Evolutionary conservation across 2,888 invertebrate species (phyloP).

Genomic region (Atrina japonica): DNA sequence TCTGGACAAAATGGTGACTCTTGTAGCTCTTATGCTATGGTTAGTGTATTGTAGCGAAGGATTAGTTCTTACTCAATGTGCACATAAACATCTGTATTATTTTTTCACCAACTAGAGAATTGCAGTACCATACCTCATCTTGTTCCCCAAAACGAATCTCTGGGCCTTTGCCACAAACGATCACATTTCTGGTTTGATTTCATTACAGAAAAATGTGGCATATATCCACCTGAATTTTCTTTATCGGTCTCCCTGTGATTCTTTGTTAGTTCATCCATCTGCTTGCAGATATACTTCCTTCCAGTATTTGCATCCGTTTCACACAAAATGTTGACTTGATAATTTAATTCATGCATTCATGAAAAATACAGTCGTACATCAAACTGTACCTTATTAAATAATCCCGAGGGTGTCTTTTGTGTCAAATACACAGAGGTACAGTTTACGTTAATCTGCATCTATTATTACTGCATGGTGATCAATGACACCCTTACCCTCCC

Average conservation of each 20-base stretch:
- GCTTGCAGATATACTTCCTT: conserved; percentile 1
- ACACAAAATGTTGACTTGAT: conserved; percentile 3
- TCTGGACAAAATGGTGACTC: conserved; percentile 5
- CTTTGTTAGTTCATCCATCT: conserved; percentile 10
- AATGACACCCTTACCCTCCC: conserved; percentile 29
- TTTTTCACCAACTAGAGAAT: conserved; percentile 1
- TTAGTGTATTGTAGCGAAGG: conserved; percentile 18
- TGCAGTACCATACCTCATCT: conserved; percentile 3
- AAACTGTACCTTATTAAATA: conserved; percentile 45
- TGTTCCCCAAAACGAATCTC: background rate
- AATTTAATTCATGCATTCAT: conserved; percentile 10
- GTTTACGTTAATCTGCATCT: conserved; percentile 19
- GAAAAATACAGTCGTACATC: conserved; percentile 44
- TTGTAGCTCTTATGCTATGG: conserved; percentile 6
- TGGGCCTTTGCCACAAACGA: no score
- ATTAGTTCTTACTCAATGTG: background rate
- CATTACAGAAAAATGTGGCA: conserved; percentile 11
- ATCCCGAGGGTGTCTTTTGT: conserved; percentile 30
- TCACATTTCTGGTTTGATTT: conserved; percentile 9
- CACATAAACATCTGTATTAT: conserved; percentile 8
- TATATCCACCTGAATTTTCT: background rate
- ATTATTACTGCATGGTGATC: conserved; percentile 32
- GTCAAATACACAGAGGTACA: conserved; percentile 23
- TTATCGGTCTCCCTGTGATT: conserved; percentile 17
- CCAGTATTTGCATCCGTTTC: background rate